Evolutionary conservation across 1,140 invertebrate species (phyloP).

Genomic region (Trigoniulus corallinus): DNA sequence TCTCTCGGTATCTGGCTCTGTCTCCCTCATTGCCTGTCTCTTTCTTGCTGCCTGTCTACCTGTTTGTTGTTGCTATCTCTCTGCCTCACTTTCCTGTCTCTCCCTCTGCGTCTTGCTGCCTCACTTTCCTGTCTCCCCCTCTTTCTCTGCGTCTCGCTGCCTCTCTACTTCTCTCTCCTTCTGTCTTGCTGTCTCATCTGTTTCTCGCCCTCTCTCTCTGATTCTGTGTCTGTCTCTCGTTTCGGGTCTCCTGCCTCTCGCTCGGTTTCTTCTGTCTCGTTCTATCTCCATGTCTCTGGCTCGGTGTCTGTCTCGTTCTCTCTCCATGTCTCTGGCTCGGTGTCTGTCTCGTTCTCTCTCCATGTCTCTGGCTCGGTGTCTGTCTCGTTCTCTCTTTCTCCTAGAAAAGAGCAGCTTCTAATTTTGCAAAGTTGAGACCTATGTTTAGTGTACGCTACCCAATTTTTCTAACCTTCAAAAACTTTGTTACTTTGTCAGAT

Average conservation of each 20-base stretch:
- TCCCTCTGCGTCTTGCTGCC: no score
- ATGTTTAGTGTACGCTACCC: no score
- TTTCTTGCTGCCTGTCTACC: neutral
- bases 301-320: neutral
- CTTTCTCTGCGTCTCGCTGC: no score
- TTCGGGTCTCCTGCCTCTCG: neutral
- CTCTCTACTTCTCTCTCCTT: neutral
- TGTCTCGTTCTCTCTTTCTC: neutral
- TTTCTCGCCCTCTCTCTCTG: conserved; percentile 3
- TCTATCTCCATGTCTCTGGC: neutral
- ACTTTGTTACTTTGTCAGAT: no score
- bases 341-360: neutral
- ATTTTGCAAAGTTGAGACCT: no score
- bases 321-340: conserved; percentile 5
- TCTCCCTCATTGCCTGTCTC: conserved; percentile 6
- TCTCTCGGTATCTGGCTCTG: conserved; percentile 15
- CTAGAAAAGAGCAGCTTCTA: no score
- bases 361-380: neutral
- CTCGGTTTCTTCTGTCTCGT: neutral
- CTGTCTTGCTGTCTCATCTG: neutral
- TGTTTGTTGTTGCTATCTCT: neutral
- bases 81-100: no score
- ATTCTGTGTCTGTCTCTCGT: conserved; percentile 1
- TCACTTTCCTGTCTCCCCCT: no score
- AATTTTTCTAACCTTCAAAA: no score